These are phyloP conservation scores for Megaceryle torquata DNA, from an alignment of 2,113 vertebrate genomes.

Conservation along the genomic window DNA sequence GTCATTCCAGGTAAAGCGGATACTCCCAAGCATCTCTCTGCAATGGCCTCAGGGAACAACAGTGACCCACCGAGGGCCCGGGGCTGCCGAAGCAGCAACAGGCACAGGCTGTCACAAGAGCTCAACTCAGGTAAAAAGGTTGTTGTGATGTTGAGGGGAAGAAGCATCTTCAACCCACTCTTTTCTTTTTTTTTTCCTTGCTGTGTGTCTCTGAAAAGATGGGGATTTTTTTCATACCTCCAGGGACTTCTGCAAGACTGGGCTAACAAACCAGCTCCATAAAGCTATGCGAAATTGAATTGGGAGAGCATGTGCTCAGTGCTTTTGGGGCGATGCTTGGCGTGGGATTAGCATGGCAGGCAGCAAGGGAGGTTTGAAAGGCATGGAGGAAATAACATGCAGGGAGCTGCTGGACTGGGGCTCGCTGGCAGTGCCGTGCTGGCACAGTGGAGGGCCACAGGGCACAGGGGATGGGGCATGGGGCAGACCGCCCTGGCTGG, in stretches of 20 bases:
- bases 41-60: conserved; percentile 42
- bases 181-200: too few relatives aligned
- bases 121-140: conserved; percentile 25
- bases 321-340: not conserved
- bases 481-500: not conserved
- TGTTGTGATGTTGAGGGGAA: not conserved
- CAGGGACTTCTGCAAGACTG: not conserved
- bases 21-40: not conserved
- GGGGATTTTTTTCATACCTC: not conserved
- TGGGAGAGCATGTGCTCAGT: rapidly evolving
- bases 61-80: not conserved
- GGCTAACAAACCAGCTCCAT: rapidly evolving
- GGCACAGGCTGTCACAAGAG: not conserved
- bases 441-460: not conserved
- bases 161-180: not conserved
- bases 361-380: not conserved
- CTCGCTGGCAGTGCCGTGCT: not conserved
- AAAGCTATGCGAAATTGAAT: not conserved
- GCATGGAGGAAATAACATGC: rapidly evolving
- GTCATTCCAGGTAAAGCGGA: not conserved
- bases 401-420: not conserved
- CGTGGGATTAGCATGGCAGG: rapidly evolving
- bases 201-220: not conserved
- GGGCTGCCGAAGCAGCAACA: not conserved
- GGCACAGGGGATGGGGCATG: not conserved